phyloP scores from a whole-genome alignment of 2,888 invertebrate species.

The Parnassius glacialis region DNA sequence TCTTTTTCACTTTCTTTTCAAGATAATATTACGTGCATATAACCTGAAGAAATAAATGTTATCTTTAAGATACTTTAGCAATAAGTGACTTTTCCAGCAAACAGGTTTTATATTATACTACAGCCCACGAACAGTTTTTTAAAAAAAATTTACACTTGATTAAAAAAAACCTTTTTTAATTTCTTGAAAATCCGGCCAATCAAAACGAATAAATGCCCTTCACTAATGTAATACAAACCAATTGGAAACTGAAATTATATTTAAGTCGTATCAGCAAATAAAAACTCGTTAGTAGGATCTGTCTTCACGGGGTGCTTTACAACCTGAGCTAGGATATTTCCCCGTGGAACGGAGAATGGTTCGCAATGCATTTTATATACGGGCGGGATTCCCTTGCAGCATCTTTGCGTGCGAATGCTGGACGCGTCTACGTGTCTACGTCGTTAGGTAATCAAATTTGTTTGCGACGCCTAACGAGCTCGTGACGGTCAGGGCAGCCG shows the following conservation, averaged over 20 bases:
- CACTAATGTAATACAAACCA: constrained; percentile 5
- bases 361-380: neutral
- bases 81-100: no score
- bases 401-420: constrained; percentile 27
- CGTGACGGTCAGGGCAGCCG: constrained; percentile 41
- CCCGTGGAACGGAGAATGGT: neutral
- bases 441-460: constrained; percentile 77
- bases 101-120: no score
- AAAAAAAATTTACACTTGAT: no score
- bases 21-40: no score
- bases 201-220: constrained; percentile 2
- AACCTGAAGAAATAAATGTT: no score
- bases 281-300: constrained; percentile 23
- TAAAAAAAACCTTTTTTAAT: no score
- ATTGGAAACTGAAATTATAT: constrained; percentile 15
- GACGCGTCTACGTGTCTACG: constrained; percentile 42
- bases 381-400: constrained; percentile 21
- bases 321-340: constrained; percentile 10
- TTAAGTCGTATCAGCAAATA: constrained; percentile 20
- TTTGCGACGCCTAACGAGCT: constrained; percentile 69
- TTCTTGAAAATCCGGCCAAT: neutral
- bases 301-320: constrained; percentile 6
- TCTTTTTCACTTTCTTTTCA: no score
- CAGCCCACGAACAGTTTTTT: no score
- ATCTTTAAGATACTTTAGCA: no score